Evolutionary conservation across 2,888 invertebrate species (phyloP), one percentile per base, ranked within the genome.

Genomic region (Synanthedon vespiformis): DNA sequence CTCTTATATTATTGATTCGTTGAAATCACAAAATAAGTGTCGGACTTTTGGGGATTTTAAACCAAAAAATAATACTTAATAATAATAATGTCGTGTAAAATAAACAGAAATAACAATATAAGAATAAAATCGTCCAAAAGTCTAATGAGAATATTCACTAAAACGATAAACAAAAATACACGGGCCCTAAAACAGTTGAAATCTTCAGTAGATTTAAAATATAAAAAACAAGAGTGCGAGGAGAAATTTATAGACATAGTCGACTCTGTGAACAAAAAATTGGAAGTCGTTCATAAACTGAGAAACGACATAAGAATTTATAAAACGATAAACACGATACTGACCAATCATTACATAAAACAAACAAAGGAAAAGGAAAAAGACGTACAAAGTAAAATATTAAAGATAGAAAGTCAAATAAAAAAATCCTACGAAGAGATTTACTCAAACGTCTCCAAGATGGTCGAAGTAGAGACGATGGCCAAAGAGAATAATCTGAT

Each of bases 301-400:
- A 65, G 87, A 54, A 86, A 78, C 65, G 87, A 87, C 51, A 85
- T 87, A 0, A 87, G 84, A 74, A 83, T 86, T 60, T 87, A 80
- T 49, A 77, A 71, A 74, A 85, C 87, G 0, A 80, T 87, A 2
- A 87, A 87, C 54, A 85, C 87, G 0, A 80, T 87, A 12, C 52
- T 87, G n/a, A 84, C 85, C 0, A 85, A 86, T 48, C 84, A 86
- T 58, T 86, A 86, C 13, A 74, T 86, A 48, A 86, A 84, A 65
- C 72, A 80, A 50, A 87, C 83, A 0, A 75, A 67, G 64, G 74
- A 84, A 27, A 79, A 84, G 54, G 86, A 86, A 55, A 75, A 68
- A 40, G 70, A 63, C 22, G 77, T 84, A 10, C 77, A 79, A 55
- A 59, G 58, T 1, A 86, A 85, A 69, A 77, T 86, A 14, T 61